phyloP scores from a whole-genome alignment of 1,140 invertebrate species.

The Euwallacea fornicatus region DNA sequence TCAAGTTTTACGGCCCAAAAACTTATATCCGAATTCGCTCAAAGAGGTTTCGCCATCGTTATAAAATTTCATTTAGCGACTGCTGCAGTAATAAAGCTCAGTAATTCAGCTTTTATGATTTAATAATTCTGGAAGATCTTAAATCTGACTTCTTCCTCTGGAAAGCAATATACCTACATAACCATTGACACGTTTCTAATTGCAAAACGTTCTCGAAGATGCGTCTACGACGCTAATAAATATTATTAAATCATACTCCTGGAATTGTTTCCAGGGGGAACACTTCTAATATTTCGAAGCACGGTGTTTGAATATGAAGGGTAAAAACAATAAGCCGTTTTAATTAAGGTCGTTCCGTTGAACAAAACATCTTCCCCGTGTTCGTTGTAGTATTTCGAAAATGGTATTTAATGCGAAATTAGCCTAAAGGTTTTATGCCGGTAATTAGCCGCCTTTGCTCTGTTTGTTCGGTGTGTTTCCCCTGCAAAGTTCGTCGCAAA shows the following conservation, averaged over 20 bases:
- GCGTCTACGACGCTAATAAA: no score
- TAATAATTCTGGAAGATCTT: not conserved
- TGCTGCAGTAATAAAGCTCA: not conserved
- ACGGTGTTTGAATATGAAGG: not conserved
- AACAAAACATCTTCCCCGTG: not conserved
- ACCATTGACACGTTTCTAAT: no score
- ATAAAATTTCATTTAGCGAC: constrained; percentile 8
- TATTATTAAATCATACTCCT: not conserved
- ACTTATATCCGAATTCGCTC: constrained; percentile 16
- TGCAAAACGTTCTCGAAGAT: no score
- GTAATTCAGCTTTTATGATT: constrained; percentile 4
- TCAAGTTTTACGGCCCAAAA: not conserved
- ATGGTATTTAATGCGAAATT: constrained; percentile 7
- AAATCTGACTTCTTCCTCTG: no score
- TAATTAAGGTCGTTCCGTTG: constrained; percentile 1
- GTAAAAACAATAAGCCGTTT: constrained; percentile 7
- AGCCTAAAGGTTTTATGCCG: constrained; percentile 1
- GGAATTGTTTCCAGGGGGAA: not conserved
- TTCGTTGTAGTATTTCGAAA: constrained; percentile 3
- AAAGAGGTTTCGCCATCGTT: constrained; percentile 4
- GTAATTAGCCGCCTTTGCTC: not conserved
- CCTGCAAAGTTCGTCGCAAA: no score
- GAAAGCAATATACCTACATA: no score
- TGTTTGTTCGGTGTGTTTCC: not conserved
- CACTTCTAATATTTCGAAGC: not conserved